Evolutionary conservation across 2,113 vertebrate genomes (phyloP), one percentile per base, ranked within the genome.

Genomic region (Ancistrus triradiatus): DNA sequence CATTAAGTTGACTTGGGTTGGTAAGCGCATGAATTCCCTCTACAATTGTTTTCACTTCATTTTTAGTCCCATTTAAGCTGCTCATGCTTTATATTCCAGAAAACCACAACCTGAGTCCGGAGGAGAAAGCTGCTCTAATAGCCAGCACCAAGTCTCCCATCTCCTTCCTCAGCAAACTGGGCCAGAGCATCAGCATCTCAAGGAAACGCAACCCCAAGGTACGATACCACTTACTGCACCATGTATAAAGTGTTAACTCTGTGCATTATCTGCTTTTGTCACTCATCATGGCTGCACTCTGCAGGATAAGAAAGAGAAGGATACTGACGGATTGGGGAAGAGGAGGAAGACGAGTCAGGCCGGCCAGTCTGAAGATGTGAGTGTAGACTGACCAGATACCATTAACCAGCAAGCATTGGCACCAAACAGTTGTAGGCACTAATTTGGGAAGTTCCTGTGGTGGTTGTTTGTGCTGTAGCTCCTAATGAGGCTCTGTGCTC

Each of bases 221-320:
- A 69, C 53, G 55, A 13, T n/a, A 31, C 38, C 21, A 8, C n/a
- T 11, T 13, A 9, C 21, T 18, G 33, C 15, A 15, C 2, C 37
- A 15, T 7, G 3, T 27, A n/a, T 7, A 42, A 14, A 13, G 38
- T 11, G 11, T n/a, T n/a, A 13, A n/a, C 7, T 31, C 7, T 31
- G 38, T 42, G 38, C 38, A 37, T 13, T 37, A 11, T 11, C 43
- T 21, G 25, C 1, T 43, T 50, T 3, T 56, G 19, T 60, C n/a
- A n/a, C n/a, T n/a, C n/a, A 63, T n/a, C 17, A 6, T n/a, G 27
- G n/a, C 7, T 44, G 9, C 14, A 69, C 42, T 46, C 44, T 1
- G 43, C 78, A 98, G 96, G 96, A 98, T 78, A 97, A 98, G 84
- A 98, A 98, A 38, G 96, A 98, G 66, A 97, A 95, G 80, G 94